Evolutionary conservation across 1,140 invertebrate species (phyloP).

Genomic region (Sitobion miscanthi): DNA sequence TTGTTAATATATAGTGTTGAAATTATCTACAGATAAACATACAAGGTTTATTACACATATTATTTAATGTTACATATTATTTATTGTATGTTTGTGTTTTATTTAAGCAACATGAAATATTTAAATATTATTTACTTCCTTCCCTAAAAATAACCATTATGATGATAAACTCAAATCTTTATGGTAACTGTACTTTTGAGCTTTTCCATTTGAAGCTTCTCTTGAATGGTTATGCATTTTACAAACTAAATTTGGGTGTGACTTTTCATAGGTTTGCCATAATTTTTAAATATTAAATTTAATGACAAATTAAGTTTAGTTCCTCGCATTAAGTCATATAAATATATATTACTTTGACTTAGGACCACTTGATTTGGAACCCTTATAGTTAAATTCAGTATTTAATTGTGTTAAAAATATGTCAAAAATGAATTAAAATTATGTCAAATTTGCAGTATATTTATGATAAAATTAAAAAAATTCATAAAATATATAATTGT

Average conservation of each 20-base stretch:
- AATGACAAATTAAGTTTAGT: background rate
- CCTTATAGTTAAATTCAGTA: too few relatives aligned
- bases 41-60: background rate
- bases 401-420: too few relatives aligned
- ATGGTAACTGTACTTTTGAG: background rate
- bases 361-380: too few relatives aligned
- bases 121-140: too few relatives aligned
- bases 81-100: background rate
- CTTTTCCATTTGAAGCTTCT: background rate
- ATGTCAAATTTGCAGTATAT: too few relatives aligned
- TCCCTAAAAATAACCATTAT: background rate
- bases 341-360: background rate
- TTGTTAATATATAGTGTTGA: too few relatives aligned
- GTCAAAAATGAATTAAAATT: too few relatives aligned
- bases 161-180: background rate
- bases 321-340: background rate
- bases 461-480: too few relatives aligned
- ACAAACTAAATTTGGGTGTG: background rate
- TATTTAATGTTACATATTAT: too few relatives aligned
- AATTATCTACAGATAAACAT: too few relatives aligned
- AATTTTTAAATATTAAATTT: background rate
- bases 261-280: background rate
- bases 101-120: too few relatives aligned
- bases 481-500: too few relatives aligned
- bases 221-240: background rate